Conservation (phyloP, 2,797 vertebrate species). For the Sciurus vulgaris region DNA sequence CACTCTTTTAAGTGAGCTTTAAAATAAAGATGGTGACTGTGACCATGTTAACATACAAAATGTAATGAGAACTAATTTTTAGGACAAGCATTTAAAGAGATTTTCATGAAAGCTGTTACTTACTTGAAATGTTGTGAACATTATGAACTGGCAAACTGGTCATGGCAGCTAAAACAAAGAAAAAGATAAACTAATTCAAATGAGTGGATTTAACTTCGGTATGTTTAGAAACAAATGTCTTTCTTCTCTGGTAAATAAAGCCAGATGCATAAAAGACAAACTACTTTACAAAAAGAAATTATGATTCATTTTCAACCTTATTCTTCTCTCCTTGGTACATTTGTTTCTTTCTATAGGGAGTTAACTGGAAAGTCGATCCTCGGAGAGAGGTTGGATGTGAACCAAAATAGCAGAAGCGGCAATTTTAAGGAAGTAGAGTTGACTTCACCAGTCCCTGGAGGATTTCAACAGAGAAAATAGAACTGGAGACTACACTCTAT, state of each 20-base stretch:
- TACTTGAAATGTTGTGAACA: conserved; percentile 32
- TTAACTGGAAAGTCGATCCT: conserved; percentile 56
- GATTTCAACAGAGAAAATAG: conserved; percentile 34
- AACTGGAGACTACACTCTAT: background rate
- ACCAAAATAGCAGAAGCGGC: conserved; percentile 52
- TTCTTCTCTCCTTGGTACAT: background rate
- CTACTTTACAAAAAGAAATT: background rate
- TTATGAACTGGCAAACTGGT: background rate
- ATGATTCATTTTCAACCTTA: background rate
- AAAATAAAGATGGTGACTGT: conserved; percentile 12
- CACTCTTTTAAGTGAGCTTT: conserved; percentile 59
- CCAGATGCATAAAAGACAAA: conserved; percentile 29
- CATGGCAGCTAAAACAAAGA: background rate
- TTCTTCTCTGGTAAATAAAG: conserved; percentile 13
- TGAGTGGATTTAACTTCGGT: background rate
- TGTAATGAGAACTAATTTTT: conserved; percentile 48
- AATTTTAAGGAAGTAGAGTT: background rate
- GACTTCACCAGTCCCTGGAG: background rate
- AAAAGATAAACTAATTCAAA: conserved; percentile 15
- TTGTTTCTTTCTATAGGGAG: conserved; percentile 41
- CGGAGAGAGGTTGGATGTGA: conserved; percentile 27
- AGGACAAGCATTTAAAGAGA: conserved; percentile 52
- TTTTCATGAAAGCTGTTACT: conserved; percentile 54
- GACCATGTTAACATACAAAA: conserved; percentile 46
- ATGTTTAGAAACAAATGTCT: conserved; percentile 37